Conservation (phyloP, 2,113 vertebrate species). For the Hylia prasina region DNA sequence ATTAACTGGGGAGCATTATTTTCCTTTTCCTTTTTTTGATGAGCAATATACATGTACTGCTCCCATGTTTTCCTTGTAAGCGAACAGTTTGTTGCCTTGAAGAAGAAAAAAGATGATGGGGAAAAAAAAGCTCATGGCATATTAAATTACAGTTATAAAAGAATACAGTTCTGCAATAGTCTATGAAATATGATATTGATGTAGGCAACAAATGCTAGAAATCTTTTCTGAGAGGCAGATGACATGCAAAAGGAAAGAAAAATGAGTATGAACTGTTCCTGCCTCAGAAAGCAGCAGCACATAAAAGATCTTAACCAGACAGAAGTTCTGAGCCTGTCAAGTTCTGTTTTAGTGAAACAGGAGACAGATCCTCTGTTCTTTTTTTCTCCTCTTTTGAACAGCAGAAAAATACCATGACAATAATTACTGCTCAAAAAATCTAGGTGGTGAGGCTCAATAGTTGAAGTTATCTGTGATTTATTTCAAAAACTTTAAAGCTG, state of each 20-base stretch:
- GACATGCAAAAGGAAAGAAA: neutral
- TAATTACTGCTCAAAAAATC: neutral
- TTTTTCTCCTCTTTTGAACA: neutral
- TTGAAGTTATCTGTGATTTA: neutral
- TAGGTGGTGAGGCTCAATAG: neutral
- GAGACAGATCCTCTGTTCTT: conserved; percentile 27
- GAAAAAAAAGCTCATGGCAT: neutral
- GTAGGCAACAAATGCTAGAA: neutral
- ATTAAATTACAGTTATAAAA: neutral
- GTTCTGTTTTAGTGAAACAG: neutral
- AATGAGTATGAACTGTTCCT: neutral
- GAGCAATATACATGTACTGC: neutral
- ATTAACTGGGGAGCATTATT: neutral
- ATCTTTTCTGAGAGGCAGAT: neutral
- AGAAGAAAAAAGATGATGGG: neutral
- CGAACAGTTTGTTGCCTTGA: neutral
- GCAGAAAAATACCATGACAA: neutral
- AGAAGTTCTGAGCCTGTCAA: conserved; percentile 34
- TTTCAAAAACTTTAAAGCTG: neutral
- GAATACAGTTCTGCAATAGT: neutral
- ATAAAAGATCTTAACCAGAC: conserved; percentile 15
- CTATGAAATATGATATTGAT: neutral
- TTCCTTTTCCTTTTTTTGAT: neutral
- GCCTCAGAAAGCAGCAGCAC: neutral
- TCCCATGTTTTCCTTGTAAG: neutral